Conservation (phyloP, 2,797 vertebrate genomes). For the Salmo trutta region DNA sequence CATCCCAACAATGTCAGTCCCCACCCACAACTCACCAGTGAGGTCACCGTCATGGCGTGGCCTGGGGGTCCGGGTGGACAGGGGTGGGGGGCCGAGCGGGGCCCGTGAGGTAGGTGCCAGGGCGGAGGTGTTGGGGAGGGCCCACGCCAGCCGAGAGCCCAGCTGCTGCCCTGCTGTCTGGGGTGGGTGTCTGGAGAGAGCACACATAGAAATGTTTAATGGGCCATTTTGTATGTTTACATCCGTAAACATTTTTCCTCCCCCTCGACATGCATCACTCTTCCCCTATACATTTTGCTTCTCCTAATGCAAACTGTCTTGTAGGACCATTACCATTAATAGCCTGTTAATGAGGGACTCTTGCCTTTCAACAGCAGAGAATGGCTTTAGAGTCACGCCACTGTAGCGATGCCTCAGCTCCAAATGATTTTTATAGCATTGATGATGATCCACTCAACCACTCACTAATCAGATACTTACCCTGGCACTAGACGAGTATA, state of each 20-base stretch:
- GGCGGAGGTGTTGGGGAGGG: slow-evolving; percentile 81
- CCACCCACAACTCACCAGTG: slow-evolving; percentile 43
- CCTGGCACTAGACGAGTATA: not conserved
- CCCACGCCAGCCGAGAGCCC: slow-evolving; percentile 92
- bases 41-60: slow-evolving; percentile 83
- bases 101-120: slow-evolving; percentile 78
- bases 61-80: slow-evolving; percentile 69
- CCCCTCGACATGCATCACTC: slow-evolving; percentile 29
- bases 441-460: slow-evolving; percentile 14
- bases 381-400: slow-evolving; percentile 19
- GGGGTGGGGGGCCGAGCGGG: slow-evolving; percentile 69
- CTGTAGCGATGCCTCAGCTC: slow-evolving; percentile 18
- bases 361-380: slow-evolving; percentile 27
- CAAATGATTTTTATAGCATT: slow-evolving; percentile 27
- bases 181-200: slow-evolving; percentile 57
- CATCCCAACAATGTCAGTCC: too few relatives aligned
- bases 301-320: not conserved
- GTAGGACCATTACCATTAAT: slow-evolving; percentile 45
- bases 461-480: not conserved
- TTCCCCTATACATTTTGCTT: not conserved
- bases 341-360: slow-evolving; percentile 30
- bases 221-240: not conserved
- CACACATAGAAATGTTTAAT: not conserved
- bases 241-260: not conserved
- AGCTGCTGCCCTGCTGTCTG: slow-evolving; percentile 79